phyloP scores from a whole-genome alignment of 1,140 invertebrate species.

The Ganaspis sp. region DNA sequence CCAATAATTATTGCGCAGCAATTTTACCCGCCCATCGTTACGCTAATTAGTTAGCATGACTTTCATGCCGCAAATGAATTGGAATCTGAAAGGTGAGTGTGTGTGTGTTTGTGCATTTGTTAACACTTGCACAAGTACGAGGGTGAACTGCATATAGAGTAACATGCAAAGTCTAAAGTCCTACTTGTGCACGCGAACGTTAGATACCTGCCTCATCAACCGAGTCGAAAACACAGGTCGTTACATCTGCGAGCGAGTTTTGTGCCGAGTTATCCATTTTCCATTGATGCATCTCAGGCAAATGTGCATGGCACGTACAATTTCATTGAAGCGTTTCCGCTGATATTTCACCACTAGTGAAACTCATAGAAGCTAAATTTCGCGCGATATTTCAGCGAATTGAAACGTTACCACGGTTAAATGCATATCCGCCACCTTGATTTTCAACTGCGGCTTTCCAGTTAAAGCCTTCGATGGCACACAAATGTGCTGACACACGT shows the following conservation, averaged over 20 bases:
- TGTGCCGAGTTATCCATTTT: background rate
- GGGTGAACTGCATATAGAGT: background rate
- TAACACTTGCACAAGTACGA: background rate
- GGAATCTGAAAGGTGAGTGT: background rate
- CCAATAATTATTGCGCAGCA: constrained; percentile 16
- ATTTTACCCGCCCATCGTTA: constrained; percentile 26
- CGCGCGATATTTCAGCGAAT: constrained; percentile 18
- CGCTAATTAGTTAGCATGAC: constrained; percentile 31
- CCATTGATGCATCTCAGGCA: constrained; percentile 22
- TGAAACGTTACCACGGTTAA: constrained; percentile 22
- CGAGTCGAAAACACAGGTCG: background rate
- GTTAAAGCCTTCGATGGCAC: background rate
- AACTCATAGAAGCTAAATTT: constrained; percentile 25
- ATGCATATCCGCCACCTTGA: constrained; percentile 26
- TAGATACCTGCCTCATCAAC: background rate
- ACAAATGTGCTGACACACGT: constrained; percentile 20
- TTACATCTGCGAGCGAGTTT: background rate
- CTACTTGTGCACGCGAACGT: background rate
- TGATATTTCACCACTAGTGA: constrained; percentile 14
- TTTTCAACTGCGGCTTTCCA: constrained; percentile 19
- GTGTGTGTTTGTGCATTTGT: background rate
- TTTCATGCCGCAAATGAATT: background rate
- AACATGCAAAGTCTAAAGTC: background rate
- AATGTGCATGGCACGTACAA: constrained; percentile 3
- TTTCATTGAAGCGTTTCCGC: constrained; percentile 4